Evolutionary conservation across 2,797 vertebrate species (phyloP).

Genomic region (Stomatorhinus walkeri): DNA sequence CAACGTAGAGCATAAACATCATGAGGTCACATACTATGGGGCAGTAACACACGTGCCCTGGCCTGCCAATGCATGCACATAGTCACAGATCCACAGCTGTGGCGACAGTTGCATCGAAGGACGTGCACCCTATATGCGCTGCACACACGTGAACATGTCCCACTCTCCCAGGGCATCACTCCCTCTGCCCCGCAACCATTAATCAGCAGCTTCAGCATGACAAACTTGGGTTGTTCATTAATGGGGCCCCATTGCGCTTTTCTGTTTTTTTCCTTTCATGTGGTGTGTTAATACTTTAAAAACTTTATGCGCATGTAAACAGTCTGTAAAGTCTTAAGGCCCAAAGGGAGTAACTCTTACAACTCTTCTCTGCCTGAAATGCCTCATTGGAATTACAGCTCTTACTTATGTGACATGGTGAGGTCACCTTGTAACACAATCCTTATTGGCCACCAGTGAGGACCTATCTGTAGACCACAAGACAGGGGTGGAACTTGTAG

Average conservation of each 20-base stretch:
- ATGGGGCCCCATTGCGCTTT: neutral
- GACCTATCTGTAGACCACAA: neutral
- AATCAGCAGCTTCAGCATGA: neutral
- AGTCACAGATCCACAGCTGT: neutral
- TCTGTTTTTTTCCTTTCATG: neutral
- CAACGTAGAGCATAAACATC: neutral
- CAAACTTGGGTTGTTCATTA: neutral
- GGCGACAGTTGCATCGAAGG: neutral
- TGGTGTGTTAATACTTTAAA: neutral
- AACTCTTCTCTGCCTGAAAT: neutral
- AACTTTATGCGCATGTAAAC: neutral
- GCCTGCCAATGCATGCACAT: neutral
- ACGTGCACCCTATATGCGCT: neutral
- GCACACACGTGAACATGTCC: neutral
- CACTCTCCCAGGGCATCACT: neutral
- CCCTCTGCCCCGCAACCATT: neutral
- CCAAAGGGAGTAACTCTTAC: neutral
- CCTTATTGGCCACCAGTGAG: neutral
- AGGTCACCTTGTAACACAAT: neutral
- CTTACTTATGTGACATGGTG: neutral
- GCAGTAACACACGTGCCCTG: neutral
- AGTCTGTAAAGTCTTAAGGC: neutral
- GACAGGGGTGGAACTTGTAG: neutral
- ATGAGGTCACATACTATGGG: neutral
- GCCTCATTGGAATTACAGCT: neutral